These are phyloP conservation scores for Ranitomeya imitator DNA, from an alignment of 2,113 vertebrate genomes.

Conservation along the genomic window DNA sequence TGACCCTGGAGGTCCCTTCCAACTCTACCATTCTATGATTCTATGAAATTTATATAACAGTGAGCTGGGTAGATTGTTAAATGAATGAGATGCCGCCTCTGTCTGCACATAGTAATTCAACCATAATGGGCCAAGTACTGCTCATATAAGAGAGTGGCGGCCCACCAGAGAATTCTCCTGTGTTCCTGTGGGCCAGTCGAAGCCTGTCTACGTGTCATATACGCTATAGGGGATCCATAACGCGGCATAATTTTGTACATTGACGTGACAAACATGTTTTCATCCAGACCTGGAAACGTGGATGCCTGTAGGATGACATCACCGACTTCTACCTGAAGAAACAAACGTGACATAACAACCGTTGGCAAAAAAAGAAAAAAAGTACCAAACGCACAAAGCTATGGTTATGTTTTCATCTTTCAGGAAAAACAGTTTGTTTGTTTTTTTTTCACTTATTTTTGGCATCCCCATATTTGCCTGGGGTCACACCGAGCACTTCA, in stretches of 20 bases:
- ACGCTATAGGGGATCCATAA: not conserved
- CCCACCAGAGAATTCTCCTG: no score
- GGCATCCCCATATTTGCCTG: conserved; percentile 24
- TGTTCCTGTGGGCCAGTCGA: no score
- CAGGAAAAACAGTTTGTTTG: not conserved
- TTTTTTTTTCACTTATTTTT: conserved; percentile 29
- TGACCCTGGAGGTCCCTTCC: no score
- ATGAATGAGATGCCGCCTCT: no score
- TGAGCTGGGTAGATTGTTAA: no score
- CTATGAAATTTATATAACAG: no score
- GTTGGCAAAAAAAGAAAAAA: not conserved
- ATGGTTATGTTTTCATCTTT: not conserved
- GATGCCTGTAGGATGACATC: conserved; percentile 22
- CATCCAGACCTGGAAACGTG: conserved; percentile 19
- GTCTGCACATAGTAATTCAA: no score
- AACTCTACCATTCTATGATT: no score
- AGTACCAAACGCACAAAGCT: not conserved
- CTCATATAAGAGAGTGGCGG: no score
- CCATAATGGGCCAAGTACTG: no score
- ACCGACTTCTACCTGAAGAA: conserved; percentile 5
- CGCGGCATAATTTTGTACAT: not conserved
- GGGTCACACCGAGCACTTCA: conserved; percentile 53
- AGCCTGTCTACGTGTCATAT: not conserved
- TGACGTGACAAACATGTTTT: conserved; percentile 28
- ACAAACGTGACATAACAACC: not conserved